A percentile compares a stretch with the other conserved stretches of the same genome.
Evolutionary conservation across 1,140 invertebrate species (phyloP).

Genomic region (Tetragnatha versicolor): DNA sequence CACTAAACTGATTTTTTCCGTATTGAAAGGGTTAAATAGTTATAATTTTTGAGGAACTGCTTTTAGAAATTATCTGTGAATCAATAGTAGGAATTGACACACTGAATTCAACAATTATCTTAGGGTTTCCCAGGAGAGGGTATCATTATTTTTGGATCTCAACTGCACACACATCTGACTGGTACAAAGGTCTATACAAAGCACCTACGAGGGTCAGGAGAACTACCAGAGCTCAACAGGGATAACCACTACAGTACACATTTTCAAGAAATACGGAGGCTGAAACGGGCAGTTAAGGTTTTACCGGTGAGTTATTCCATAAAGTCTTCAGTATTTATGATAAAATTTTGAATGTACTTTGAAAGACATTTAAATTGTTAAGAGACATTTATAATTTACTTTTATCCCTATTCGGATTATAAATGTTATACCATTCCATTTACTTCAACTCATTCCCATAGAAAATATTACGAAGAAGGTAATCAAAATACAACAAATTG

Average conservation of each 20-base stretch:
- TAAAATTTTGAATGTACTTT: neutral
- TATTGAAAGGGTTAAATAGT: too few species aligned
- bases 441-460: too few species aligned
- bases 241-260: conserved; percentile 98
- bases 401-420: conserved; percentile 29
- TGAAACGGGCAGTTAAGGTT: conserved; percentile 80
- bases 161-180: conserved; percentile 95
- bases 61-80: too few species aligned
- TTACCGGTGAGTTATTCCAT: conserved; percentile 77
- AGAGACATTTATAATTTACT: neutral
- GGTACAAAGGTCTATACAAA: conserved; percentile 84
- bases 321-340: neutral
- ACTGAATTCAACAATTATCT: too few species aligned
- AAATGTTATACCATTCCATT: too few species aligned
- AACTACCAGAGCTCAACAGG: conserved; percentile 82
- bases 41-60: too few species aligned
- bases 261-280: conserved; percentile 94
- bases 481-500: too few species aligned
- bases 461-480: too few species aligned
- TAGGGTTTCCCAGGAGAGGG: conserved; percentile 83
- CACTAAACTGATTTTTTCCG: too few species aligned
- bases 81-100: too few species aligned
- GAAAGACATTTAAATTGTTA: too few species aligned
- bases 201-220: conserved; percentile 78
- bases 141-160: conserved; percentile 93